Base-by-base conservation (phyloP, 2,888 invertebrate species). In the Diplolepis rosae region DNA sequence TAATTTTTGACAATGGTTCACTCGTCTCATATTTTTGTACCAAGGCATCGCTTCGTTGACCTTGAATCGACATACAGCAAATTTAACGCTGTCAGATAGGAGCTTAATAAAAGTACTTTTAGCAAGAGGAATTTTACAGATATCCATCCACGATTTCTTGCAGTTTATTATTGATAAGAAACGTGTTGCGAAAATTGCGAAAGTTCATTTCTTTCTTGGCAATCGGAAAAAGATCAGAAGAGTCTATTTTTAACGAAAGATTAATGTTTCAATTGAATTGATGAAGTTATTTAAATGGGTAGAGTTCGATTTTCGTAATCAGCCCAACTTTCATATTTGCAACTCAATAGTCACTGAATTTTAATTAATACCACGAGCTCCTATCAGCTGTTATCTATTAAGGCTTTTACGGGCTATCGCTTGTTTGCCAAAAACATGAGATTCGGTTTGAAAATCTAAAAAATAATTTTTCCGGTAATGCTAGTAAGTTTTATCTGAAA, bases 381-480 rank as follows among this genome's bases (percentile, higher is more conserved):
- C 73, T 84, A 84, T 84, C 82, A 82, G 79, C 68, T 52, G 82
- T 85, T 85, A 85, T 85, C 85, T 84, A 80, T 82, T 80, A 79
- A 79, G 80, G 79, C 82, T 83, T 82, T 74, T 80, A 68, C 76
- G 70, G 79, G 79, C 80, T 83, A 84, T 84, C 83, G 76, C 76
- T 74, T 82, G 80, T 81, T 82, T 82, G 78, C 79, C 78, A 79
- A 78, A 77, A 75, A 74, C 75, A 65, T 66, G 56, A 70, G 61
- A 61, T 39, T 61, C 27, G 35, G 24, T 11, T 61, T 24, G n/a
- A 22, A 35, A 61, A 39, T 35, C 24, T 13, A 61, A 39, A 35
- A 11, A 56, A 18, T 32, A 22, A 22, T 18, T 54, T 52, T 30
- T 30, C n/a, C n/a, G 18, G 11, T 30, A 54, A 15, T 54, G 6